These are phyloP conservation scores for Haliaeetus leucogaster DNA, from an alignment of 2,113 vertebrate species.

Conservation along the genomic window DNA sequence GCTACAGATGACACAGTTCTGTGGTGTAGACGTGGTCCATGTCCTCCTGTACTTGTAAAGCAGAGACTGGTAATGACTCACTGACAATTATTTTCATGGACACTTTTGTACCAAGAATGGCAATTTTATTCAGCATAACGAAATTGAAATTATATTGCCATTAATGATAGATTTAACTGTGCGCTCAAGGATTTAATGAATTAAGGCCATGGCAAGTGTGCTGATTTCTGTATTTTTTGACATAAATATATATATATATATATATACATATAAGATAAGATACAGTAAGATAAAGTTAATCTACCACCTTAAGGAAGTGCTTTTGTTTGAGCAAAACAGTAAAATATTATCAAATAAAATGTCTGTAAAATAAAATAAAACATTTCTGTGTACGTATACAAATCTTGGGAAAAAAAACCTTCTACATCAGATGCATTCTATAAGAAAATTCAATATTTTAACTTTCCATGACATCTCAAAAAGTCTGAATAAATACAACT, in stretches of 20 bases:
- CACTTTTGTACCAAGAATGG: neutral
- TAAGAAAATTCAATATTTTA: neutral
- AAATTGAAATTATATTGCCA: neutral
- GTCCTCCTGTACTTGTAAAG: neutral
- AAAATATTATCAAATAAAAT: neutral
- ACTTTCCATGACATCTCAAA: neutral
- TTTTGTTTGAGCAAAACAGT: neutral
- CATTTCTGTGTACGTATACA: neutral
- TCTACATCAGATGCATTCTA: neutral
- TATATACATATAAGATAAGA: neutral
- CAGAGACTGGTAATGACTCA: neutral
- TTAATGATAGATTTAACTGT: neutral
- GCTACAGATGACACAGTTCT: neutral
- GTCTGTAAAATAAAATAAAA: neutral
- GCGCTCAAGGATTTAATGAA: neutral
- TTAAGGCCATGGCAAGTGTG: neutral
- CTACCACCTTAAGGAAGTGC: rapidly evolving
- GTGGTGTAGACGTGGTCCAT: neutral
- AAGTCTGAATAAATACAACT: neutral
- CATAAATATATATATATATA: neutral
- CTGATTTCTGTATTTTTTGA: neutral
- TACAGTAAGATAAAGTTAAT: neutral
- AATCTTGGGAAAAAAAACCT: neutral
- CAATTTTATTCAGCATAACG: neutral
- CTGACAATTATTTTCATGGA: neutral